Evolutionary conservation across 2,888 invertebrate genomes (phyloP).

Genomic region (Eumacrocentrus americanus): DNA sequence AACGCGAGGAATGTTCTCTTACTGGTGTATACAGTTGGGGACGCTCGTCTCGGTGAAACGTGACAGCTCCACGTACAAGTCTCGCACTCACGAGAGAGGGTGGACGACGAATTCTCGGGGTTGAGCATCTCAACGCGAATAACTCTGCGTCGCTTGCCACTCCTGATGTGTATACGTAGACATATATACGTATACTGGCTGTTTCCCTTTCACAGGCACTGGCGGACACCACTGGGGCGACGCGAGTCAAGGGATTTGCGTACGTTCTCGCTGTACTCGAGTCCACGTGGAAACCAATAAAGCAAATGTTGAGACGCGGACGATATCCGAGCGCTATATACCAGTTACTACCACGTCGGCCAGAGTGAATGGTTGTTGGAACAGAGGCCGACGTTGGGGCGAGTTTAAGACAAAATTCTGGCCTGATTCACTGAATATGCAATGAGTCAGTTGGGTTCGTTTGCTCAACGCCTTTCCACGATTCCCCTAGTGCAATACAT

Average conservation of each 20-base stretch:
- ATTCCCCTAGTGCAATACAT: slow-evolving; percentile 15
- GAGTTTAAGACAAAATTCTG: slow-evolving; percentile 51
- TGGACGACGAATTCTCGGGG: slow-evolving; percentile 44
- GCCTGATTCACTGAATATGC: slow-evolving; percentile 55
- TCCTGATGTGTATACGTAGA: not conserved
- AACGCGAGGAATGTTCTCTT: slow-evolving; percentile 48
- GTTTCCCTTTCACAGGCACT: not conserved
- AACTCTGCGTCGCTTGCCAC: slow-evolving; percentile 49
- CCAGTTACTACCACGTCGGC: not conserved
- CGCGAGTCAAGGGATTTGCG: slow-evolving; percentile 32
- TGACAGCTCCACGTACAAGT: slow-evolving; percentile 25
- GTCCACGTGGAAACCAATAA: slow-evolving; percentile 45
- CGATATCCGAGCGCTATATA: slow-evolving; percentile 31
- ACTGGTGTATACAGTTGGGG: too few species aligned
- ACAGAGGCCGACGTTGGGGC: not conserved
- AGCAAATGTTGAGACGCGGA: slow-evolving; percentile 37
- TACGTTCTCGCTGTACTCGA: slow-evolving; percentile 29
- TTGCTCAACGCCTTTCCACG: slow-evolving; percentile 30
- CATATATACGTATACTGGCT: not conserved
- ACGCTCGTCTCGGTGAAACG: slow-evolving; percentile 22
- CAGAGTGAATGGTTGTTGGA: slow-evolving; percentile 17
- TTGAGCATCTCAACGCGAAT: slow-evolving; percentile 45
- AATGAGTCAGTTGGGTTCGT: slow-evolving; percentile 49
- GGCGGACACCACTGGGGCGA: slow-evolving; percentile 7
- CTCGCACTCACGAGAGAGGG: slow-evolving; percentile 21